A percentile compares a stretch with the other conserved stretches of the same genome.
Conservation (phyloP, 2,797 vertebrate species). For the Babyrousa celebensis region DNA sequence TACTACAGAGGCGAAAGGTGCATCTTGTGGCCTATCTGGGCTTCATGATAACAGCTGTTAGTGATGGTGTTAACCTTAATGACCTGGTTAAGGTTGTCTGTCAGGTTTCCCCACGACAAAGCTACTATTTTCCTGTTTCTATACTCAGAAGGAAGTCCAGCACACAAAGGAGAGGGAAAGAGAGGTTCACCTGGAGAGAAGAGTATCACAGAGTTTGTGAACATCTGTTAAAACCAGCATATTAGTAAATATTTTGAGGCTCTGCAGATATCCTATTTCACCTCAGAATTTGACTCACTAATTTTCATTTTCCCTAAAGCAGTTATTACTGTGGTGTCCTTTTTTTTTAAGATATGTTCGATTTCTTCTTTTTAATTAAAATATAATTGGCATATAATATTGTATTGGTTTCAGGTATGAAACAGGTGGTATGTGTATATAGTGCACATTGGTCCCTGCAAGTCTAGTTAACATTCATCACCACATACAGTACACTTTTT, state of each 20-base stretch:
- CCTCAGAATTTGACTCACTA: neutral
- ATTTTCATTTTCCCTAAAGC: neutral
- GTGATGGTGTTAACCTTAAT: neutral
- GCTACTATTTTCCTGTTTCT: neutral
- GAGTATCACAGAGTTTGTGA: neutral
- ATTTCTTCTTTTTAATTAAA: neutral
- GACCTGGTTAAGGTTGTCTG: neutral
- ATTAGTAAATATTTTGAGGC: neutral
- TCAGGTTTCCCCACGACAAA: neutral
- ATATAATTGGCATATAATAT: neutral
- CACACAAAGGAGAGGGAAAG: neutral
- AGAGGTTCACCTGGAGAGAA: neutral
- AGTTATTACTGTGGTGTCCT: neutral
- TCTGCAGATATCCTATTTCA: neutral
- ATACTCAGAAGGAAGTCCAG: neutral
- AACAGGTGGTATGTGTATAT: neutral
- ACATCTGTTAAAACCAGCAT: neutral
- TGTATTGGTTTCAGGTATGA: neutral
- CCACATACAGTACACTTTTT: neutral
- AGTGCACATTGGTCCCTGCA: neutral
- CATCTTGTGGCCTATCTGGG: neutral
- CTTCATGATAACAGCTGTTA: neutral
- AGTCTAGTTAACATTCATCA: neutral
- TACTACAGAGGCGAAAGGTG: neutral
- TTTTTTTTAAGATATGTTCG: neutral